phyloP scores from a whole-genome alignment of 2,888 invertebrate species.

The Cepaea hortensis region DNA sequence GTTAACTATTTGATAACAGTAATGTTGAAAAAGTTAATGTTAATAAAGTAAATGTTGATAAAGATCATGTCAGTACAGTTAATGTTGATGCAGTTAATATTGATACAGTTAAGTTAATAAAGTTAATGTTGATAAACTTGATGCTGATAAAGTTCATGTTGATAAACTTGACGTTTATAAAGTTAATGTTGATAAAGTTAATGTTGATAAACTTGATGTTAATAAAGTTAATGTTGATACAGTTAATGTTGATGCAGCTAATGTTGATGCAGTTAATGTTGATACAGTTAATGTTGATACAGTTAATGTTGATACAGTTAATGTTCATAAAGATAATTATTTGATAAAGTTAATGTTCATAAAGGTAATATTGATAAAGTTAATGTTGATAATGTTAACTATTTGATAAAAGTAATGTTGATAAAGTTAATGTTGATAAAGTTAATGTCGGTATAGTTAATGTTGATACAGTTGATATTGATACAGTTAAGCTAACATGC shows the following conservation, averaged over 20 bases:
- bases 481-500: no score
- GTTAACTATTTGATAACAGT: not conserved
- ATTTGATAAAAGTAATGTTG: not conserved
- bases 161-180: not conserved
- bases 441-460: no score
- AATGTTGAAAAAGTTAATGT: not conserved
- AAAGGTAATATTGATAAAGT: not conserved
- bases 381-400: not conserved
- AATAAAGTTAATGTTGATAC: no score
- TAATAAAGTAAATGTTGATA: not conserved
- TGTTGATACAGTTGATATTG: not conserved
- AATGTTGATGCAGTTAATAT: not conserved
- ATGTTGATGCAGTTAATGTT: no score
- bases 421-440: no score
- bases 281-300: no score
- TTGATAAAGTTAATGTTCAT: not conserved
- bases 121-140: not conserved
- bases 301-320: not conserved
- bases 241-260: no score
- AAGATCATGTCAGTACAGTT: not conserved
- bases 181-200: not conserved
- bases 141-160: not conserved
- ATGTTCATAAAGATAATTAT: not conserved
- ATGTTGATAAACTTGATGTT: no score
- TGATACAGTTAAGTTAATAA: no score